A percentile compares a stretch with the other conserved stretches of the same genome.
Conservation (phyloP, 2,797 vertebrate genomes). For the Trachurus trachurus region DNA sequence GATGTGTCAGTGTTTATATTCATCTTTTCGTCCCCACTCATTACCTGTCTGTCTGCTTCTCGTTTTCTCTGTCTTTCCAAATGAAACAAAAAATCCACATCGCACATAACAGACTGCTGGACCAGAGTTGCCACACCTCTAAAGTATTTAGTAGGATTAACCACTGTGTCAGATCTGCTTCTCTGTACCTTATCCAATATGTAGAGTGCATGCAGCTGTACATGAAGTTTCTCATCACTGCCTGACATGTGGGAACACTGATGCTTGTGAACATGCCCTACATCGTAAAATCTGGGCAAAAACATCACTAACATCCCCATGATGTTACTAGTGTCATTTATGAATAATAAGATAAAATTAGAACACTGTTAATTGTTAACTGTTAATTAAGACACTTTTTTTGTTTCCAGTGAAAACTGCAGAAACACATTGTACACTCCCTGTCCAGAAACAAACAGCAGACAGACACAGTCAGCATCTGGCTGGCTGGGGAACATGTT, state of each 20-base stretch:
- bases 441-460: not conserved
- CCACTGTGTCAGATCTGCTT: slow-evolving; percentile 26
- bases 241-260: not conserved
- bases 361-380: no score
- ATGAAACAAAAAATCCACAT: slow-evolving; percentile 3
- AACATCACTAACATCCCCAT: not conserved
- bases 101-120: not conserved
- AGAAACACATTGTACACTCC: not conserved
- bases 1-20: slow-evolving; percentile 24
- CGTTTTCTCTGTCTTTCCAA: slow-evolving; percentile 6
- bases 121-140: slow-evolving; percentile 19
- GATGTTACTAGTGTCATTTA: not conserved
- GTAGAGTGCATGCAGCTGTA: slow-evolving; percentile 18
- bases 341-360: not conserved
- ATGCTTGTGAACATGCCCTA: not conserved
- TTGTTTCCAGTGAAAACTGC: not conserved
- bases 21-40: not conserved
- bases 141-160: slow-evolving; percentile 54
- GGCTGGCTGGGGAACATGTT: no score
- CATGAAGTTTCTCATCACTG: not conserved
- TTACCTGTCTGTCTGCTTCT: slow-evolving; percentile 4
- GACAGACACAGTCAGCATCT: not conserved
- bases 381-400: not conserved
- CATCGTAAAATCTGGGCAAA: slow-evolving; percentile 7
- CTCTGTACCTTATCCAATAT: slow-evolving; percentile 5